Evolutionary conservation across 2,888 invertebrate species (phyloP).

Genomic region (Microplitis manilae): DNA sequence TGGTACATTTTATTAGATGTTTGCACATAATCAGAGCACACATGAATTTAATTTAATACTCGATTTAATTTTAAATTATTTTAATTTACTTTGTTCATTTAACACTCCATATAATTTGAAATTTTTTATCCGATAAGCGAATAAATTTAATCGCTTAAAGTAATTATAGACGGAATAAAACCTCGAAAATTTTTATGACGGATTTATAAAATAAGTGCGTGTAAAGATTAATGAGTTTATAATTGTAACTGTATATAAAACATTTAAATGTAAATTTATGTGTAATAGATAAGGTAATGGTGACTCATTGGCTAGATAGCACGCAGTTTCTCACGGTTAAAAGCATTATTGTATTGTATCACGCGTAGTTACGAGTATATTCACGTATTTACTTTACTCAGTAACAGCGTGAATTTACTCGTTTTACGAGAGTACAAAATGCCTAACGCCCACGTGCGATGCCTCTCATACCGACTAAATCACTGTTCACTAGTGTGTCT

Average conservation of each 20-base stretch:
- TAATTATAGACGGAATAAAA: too few species aligned
- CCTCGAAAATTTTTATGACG: too few species aligned
- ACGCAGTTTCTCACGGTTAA: neutral
- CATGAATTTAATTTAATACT: neutral
- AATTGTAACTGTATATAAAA: neutral
- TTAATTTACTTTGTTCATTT: neutral
- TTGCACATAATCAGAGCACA: neutral
- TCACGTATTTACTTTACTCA: slow-evolving; percentile 13
- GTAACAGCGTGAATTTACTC: slow-evolving; percentile 19
- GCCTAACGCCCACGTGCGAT: neutral
- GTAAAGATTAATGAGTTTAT: neutral
- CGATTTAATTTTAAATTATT: neutral
- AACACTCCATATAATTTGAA: neutral
- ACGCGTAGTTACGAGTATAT: neutral
- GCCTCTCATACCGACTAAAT: slow-evolving; percentile 5
- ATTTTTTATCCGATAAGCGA: neutral
- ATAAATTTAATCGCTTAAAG: too few species aligned
- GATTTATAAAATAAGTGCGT: too few species aligned
- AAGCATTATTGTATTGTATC: neutral
- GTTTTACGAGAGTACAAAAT: slow-evolving; percentile 20
- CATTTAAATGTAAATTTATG: neutral
- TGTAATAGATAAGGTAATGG: neutral
- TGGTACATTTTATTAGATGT: neutral
- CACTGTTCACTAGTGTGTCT: slow-evolving; percentile 4
- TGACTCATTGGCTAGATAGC: neutral